A percentile compares a stretch with the other conserved stretches of the same genome.
Evolutionary conservation across 23 tunicate species (phyloP).

Genomic region (Halocynthia aurantium): DNA sequence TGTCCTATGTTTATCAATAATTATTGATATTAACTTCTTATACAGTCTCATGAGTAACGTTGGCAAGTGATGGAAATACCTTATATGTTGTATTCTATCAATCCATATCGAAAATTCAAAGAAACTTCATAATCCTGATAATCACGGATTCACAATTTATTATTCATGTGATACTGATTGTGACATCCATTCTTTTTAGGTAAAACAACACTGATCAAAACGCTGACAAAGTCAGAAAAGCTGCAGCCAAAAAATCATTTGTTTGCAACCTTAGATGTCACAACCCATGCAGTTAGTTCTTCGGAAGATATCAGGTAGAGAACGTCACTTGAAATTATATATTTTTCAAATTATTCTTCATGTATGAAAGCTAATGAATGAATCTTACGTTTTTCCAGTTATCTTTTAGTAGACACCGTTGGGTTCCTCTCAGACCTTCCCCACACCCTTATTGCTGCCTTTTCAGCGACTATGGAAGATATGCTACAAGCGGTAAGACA

Average conservation of each 20-base stretch:
- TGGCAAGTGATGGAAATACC: too few species aligned
- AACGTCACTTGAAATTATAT: neutral
- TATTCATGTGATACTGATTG: too few species aligned
- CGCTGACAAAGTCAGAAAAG: constrained; percentile 42
- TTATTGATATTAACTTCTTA: too few species aligned
- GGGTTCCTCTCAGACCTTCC: constrained; percentile 86
- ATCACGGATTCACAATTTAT: too few species aligned
- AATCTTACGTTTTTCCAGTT: constrained; percentile 26
- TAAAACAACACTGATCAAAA: constrained; percentile 75
- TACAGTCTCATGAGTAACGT: too few species aligned
- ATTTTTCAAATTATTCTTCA: neutral
- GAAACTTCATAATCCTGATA: too few species aligned
- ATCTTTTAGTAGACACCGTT: constrained; percentile 74
- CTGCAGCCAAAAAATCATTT: constrained; percentile 74
- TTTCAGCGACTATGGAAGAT: constrained; percentile 83
- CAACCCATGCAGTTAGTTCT: constrained; percentile 64
- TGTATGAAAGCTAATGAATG: neutral
- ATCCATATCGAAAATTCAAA: too few species aligned
- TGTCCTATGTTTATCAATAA: too few species aligned
- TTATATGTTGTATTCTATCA: too few species aligned
- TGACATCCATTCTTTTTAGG: constrained; percentile 22
- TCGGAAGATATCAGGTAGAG: constrained; percentile 46
- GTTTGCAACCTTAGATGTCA: constrained; percentile 89
- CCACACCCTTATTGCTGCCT: constrained; percentile 60
- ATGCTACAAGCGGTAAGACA: constrained; percentile 76